A percentile compares a stretch with the other conserved stretches of the same genome.
These are phyloP conservation scores for Coilia nasus DNA, from an alignment of 2,797 vertebrate species.

Conservation along the genomic window DNA sequence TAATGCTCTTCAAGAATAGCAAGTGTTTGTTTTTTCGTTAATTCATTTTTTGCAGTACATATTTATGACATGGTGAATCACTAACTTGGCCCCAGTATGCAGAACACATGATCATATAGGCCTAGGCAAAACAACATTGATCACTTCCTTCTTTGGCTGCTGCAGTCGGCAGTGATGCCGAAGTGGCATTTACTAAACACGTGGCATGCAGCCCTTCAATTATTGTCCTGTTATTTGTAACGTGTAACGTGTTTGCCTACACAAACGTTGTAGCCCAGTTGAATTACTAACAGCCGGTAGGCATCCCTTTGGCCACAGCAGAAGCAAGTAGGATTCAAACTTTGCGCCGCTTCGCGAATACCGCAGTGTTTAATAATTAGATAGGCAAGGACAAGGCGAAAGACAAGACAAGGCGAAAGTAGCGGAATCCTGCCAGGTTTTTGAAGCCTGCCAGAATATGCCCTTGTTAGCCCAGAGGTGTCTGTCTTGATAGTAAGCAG, in stretches of 20 bases:
- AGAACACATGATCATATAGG: not conserved
- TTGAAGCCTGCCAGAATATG: no score
- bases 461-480: no score
- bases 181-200: not conserved
- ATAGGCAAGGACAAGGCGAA: not conserved
- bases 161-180: not conserved
- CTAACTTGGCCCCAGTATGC: not conserved
- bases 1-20: no score
- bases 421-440: not conserved
- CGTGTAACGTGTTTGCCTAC: not conserved
- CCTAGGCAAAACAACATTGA: not conserved
- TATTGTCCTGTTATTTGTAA: not conserved
- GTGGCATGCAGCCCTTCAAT: conserved; percentile 4
- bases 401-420: not conserved
- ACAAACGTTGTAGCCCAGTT: not conserved
- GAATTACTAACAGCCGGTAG: not conserved
- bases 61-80: not conserved
- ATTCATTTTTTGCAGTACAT: not conserved
- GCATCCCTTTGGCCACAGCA: not conserved
- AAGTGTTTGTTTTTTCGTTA: no score
- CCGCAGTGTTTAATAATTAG: not conserved
- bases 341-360: not conserved
- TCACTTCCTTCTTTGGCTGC: not conserved
- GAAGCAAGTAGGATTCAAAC: not conserved
- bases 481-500: no score